A percentile compares a stretch with the other conserved stretches of the same genome.
phyloP scores from a whole-genome alignment of 2,888 invertebrate genomes.

The Nymphalis urticae region DNA sequence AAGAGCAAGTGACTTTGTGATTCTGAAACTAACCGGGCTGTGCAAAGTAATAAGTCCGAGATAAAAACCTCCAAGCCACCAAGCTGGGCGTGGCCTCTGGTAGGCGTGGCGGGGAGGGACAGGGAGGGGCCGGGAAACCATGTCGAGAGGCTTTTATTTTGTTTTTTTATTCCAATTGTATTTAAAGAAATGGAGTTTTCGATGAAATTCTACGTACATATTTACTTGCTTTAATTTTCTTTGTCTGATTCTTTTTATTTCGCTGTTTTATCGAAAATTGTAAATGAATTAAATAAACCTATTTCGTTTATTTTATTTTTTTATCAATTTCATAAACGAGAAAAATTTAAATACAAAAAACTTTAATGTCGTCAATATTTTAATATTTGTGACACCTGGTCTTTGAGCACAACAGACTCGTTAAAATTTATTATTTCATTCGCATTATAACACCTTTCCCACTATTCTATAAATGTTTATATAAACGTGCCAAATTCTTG shows the following conservation, averaged over 20 bases:
- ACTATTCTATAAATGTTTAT: too few relatives aligned
- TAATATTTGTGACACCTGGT: too few relatives aligned
- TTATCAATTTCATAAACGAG: too few relatives aligned
- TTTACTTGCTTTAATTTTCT: slow-evolving; percentile 22
- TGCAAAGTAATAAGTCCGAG: slow-evolving; percentile 11
- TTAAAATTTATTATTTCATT: too few relatives aligned
- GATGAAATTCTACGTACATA: slow-evolving; percentile 27
- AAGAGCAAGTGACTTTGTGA: slow-evolving; percentile 22
- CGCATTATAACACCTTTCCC: too few relatives aligned
- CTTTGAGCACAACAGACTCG: too few relatives aligned
- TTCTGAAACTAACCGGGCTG: slow-evolving; percentile 17
- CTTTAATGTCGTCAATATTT: background rate
- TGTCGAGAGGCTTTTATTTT: slow-evolving; percentile 56
- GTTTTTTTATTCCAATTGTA: slow-evolving; percentile 33
- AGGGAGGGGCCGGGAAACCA: slow-evolving; percentile 58
- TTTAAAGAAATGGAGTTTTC: slow-evolving; percentile 24
- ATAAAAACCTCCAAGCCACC: slow-evolving; percentile 34
- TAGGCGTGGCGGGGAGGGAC: slow-evolving; percentile 44
- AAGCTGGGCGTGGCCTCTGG: slow-evolving; percentile 29
- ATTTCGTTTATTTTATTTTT: too few relatives aligned
- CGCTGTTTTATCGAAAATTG: background rate
- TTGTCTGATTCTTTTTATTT: slow-evolving; percentile 15
- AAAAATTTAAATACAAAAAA: background rate
- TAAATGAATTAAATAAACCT: too few relatives aligned
- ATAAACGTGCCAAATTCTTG: too few relatives aligned